Base-by-base conservation (phyloP, 1,140 invertebrate species). In the Sarcophaga bullata region DNA sequence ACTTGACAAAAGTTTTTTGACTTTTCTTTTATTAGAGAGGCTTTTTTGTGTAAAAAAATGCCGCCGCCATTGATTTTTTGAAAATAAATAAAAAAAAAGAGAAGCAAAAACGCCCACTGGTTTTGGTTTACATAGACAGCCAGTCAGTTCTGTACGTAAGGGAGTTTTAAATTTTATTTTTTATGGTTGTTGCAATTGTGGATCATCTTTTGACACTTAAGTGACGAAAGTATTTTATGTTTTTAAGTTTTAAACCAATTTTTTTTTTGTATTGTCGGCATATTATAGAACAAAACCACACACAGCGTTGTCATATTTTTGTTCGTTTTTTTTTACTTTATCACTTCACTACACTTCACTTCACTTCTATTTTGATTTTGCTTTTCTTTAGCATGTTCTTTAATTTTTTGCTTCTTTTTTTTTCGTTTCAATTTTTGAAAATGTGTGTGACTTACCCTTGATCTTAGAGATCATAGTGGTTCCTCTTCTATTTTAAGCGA, bases 201-300 rank as follows among this genome's bases (percentile, higher is more conserved):
- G 62, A 8, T 68, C 62, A 68, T 68, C 62, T 68, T 68, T 68
- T 68, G 62, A 68, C 62, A 68, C 62, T 68, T 68, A 68, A 68
- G 62, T 68, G 62, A 68, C 17, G 62, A 68, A 68, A 68, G 62
- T 68, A n/a, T 68, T 68, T 68, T 68, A 68, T 19, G 10, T 10
- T 6, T 9, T 9, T n/a, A 68, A 68, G 19, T 68, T 19, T 19
- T 58, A 68, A n/a, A n/a, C n/a, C n/a, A n/a, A n/a, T n/a, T n/a
- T n/a, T n/a, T n/a, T n/a, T n/a, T n/a, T n/a, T 17, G 17, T 37
- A 37, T 68, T 19, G 62, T 19, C 62, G 62, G 62, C 62, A 68
- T 68, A 19, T 68, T 68, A 68, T 19, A 37, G 62, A 19, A 68
- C 50, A 52, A 13, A 68, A 68, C 62, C 62, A 68, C 62, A 68